These are phyloP conservation scores for Threskiornis aethiopicus DNA, from an alignment of 2,797 vertebrate genomes.

Conservation along the genomic window DNA sequence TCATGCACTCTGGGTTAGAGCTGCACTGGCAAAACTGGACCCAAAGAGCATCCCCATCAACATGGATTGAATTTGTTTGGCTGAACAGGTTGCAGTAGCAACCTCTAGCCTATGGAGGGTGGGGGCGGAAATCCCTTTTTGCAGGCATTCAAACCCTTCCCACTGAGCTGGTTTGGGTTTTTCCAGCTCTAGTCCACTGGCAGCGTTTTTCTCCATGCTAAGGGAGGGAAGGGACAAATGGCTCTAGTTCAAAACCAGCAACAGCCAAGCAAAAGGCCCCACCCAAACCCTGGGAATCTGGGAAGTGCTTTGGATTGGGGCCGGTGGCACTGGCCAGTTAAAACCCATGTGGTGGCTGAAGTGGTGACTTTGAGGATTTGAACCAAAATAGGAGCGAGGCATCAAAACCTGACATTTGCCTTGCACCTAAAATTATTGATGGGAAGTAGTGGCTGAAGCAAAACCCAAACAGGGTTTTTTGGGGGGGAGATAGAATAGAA, in stretches of 20 bases:
- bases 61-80: neutral
- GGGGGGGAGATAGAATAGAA: neutral
- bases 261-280: neutral
- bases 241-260: neutral
- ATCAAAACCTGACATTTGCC: neutral
- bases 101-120: accelerated
- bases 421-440: accelerated
- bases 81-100: neutral
- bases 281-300: neutral
- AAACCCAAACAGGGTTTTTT: neutral
- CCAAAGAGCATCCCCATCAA: neutral
- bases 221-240: neutral
- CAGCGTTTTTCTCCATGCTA: accelerated
- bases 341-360: neutral
- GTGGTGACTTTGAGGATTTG: neutral
- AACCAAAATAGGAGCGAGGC: accelerated
- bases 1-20: accelerated
- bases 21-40: neutral
- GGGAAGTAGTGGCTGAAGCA: neutral
- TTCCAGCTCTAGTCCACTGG: neutral
- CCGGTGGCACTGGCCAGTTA: neutral
- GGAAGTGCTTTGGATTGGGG: neutral
- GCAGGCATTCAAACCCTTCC: neutral
- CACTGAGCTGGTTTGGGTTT: neutral
- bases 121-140: neutral